Evolutionary conservation across 2,113 vertebrate species (phyloP).

Genomic region (Pterocles gutturalis): DNA sequence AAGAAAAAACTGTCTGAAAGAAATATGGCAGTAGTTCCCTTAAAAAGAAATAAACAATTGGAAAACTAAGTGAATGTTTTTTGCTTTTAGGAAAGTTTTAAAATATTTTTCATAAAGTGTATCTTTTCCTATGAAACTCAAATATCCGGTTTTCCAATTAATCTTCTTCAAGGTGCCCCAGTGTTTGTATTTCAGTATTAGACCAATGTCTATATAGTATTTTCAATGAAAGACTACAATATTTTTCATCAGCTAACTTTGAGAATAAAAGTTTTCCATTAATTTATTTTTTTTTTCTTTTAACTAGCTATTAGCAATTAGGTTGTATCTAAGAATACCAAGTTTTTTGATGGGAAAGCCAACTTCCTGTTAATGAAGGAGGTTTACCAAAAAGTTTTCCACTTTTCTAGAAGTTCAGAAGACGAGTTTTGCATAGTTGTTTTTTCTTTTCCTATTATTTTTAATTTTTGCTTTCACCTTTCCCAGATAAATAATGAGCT

Average conservation of each 20-base stretch:
- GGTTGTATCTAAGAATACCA: neutral
- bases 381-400: neutral
- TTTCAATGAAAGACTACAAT: neutral
- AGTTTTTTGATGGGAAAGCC: neutral
- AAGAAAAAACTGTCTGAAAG: neutral
- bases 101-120: neutral
- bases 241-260: neutral
- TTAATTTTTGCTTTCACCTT: neutral
- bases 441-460: neutral
- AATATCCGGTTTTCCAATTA: neutral
- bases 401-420: neutral
- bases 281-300: neutral
- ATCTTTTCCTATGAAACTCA: neutral
- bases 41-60: neutral
- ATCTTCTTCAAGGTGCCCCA: neutral
- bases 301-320: neutral
- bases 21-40: neutral
- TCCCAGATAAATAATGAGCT: neutral
- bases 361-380: neutral
- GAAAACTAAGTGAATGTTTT: neutral
- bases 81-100: neutral
- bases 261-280: neutral
- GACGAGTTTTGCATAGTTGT: neutral
- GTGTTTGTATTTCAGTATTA: neutral
- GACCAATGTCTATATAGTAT: neutral